These are phyloP conservation scores for Spilosoma lubricipeda DNA, from an alignment of 2,888 invertebrate genomes.

Conservation along the genomic window DNA sequence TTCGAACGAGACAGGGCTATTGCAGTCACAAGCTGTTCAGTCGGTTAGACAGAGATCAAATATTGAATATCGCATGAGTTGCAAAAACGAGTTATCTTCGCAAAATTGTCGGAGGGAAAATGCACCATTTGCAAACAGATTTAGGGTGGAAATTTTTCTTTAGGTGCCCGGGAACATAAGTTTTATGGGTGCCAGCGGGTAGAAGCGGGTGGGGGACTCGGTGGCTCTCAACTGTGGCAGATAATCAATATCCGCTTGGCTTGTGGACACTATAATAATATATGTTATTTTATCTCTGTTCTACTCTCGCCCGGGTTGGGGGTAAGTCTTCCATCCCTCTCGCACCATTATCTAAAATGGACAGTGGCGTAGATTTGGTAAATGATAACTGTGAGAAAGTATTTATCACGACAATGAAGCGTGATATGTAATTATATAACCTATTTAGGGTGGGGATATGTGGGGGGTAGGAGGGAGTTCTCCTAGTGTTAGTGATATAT, in stretches of 20 bases:
- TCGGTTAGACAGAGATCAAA: conserved; percentile 86
- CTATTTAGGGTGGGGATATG: conserved; percentile 78
- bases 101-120: conserved; percentile 58
- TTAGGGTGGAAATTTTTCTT: conserved; percentile 68
- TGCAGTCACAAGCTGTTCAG: conserved; percentile 80
- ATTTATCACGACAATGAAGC: conserved; percentile 86
- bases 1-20: conserved; percentile 77
- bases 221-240: conserved; percentile 87
- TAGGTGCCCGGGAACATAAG: conserved; percentile 58
- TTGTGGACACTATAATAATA: conserved; percentile 87
- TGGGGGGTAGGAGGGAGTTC: conserved; percentile 55
- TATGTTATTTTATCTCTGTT: conserved; percentile 82
- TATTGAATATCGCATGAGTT: conserved; percentile 77
- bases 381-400: conserved; percentile 87
- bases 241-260: conserved; percentile 88
- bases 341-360: conserved; percentile 85
- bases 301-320: conserved; percentile 58
- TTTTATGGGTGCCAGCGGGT: conserved; percentile 57
- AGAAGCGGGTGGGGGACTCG: conserved; percentile 72
- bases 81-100: conserved; percentile 67
- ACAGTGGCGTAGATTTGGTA: conserved; percentile 86
- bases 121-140: conserved; percentile 57
- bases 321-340: conserved; percentile 65
- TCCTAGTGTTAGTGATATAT: conserved; percentile 70
- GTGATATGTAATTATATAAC: conserved; percentile 85